Evolutionary conservation across 2,113 vertebrate genomes (phyloP).

Genomic region (Ageneiosus marmoratus): DNA sequence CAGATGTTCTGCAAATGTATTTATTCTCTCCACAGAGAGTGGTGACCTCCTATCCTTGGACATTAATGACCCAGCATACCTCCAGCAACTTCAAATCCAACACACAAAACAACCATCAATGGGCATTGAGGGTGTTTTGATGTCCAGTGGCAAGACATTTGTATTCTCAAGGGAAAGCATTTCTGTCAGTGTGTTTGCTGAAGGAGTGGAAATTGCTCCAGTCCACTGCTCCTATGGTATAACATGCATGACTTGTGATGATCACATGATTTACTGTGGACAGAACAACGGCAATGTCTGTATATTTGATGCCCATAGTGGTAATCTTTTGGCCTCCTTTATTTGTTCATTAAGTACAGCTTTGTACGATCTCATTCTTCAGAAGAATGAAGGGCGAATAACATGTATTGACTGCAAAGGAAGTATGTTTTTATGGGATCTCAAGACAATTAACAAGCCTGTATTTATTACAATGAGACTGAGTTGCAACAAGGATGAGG

Average conservation of each 20-base stretch:
- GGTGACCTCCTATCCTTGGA: slow-evolving; percentile 68
- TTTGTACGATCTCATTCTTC: slow-evolving; percentile 60
- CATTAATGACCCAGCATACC: slow-evolving; percentile 44
- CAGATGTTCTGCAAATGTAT: slow-evolving; percentile 55
- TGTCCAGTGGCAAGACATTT: slow-evolving; percentile 53
- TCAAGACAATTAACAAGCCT: slow-evolving; percentile 53
- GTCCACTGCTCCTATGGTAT: slow-evolving; percentile 66
- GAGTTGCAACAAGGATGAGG: slow-evolving; percentile 13
- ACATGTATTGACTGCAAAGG: slow-evolving; percentile 69
- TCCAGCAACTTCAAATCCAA: slow-evolving; percentile 59
- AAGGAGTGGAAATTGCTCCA: slow-evolving; percentile 47
- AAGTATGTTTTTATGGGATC: slow-evolving; percentile 69
- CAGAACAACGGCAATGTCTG: slow-evolving; percentile 66
- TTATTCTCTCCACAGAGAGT: slow-evolving; percentile 67
- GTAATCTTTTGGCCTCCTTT: slow-evolving; percentile 53
- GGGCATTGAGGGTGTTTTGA: slow-evolving; percentile 55
- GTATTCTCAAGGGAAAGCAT: slow-evolving; percentile 65
- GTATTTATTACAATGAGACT: slow-evolving; percentile 59
- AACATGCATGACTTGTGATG: slow-evolving; percentile 60
- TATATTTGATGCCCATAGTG: slow-evolving; percentile 63
- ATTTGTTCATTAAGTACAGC: slow-evolving; percentile 53
- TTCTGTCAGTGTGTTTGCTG: slow-evolving; percentile 61
- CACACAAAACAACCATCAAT: slow-evolving; percentile 15
- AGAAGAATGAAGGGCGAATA: slow-evolving; percentile 55
- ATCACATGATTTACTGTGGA: slow-evolving; percentile 67